Base-by-base conservation (phyloP, 1,140 invertebrate genomes). In the Bombus impatiens region DNA sequence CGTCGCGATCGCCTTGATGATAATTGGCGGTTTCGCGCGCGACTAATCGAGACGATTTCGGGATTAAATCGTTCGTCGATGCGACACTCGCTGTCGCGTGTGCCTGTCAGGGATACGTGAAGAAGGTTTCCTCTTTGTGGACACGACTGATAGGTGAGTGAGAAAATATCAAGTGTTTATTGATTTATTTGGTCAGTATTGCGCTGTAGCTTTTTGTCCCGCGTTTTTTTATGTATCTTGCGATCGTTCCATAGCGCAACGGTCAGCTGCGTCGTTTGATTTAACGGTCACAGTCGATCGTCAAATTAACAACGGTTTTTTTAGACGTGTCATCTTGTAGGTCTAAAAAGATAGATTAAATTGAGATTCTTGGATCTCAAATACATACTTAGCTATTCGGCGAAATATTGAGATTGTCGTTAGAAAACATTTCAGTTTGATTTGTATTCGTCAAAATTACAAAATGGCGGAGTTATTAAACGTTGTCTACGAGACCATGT, bases 71-170 rank as follows among this genome's bases (percentile, higher is more conserved):
- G 83, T 79, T 75, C 78, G 84, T 81, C 78, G 44, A 79, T 84
- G 76, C 37, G 40, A 78, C 35, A 84, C 28, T 74, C 18, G 32
- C 65, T 32, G 40, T 37, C 78, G 84, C 35, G 84, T 80, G 84
- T 82, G 84, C 78, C 71, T 86, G 70, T 32, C 78, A 65, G 59
- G 57, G 84, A 81, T 86, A 81, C 78, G 78, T 86, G 84, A 82
- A 68, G 59, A 75, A 65, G 35, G 40, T 53, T 62, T 28, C 59
- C 10, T n/a, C 37, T 62, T 22, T 25, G 37, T 42, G 59, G 59
- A 81, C 22, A 65, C 32, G 25, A 15, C 47, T 59, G 44, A 72
- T 13, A 57, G 70, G 84, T 86, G 44, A 86, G 84, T 68, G 25
- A 59, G 28, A 40, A 18, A 42, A 42, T 68, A 68, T 68, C 67